Conservation (phyloP, 2,797 vertebrate genomes). For the Argentina silus region DNA sequence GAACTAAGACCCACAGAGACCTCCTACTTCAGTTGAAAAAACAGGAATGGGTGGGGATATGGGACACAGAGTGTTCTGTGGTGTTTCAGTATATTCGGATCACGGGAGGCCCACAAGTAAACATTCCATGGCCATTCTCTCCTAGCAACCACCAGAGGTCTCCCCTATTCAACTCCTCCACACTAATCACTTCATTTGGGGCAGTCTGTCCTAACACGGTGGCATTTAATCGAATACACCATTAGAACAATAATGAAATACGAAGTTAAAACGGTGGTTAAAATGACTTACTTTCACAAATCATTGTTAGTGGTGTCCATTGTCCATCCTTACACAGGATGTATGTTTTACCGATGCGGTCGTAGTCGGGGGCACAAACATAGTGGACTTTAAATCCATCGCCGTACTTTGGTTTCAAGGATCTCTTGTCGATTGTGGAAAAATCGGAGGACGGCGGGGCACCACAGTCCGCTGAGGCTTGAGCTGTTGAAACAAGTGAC, state of each 20-base stretch:
- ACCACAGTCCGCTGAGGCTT: constrained; percentile 32
- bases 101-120: neutral
- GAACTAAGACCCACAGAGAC: constrained; percentile 10
- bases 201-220: neutral
- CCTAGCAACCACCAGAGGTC: neutral
- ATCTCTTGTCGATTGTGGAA: neutral
- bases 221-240: neutral
- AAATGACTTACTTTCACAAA: constrained; percentile 68
- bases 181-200: neutral
- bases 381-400: constrained; percentile 45
- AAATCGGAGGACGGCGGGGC: constrained; percentile 31
- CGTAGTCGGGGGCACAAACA: constrained; percentile 45
- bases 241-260: neutral
- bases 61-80: neutral
- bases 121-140: neutral
- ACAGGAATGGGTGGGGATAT: neutral
- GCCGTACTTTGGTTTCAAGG: neutral
- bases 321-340: constrained; percentile 45
- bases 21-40: neutral
- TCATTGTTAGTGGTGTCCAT: constrained; percentile 62
- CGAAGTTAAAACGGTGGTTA: neutral
- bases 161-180: neutral
- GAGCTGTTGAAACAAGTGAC: constrained; percentile 31
- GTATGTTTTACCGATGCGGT: neutral
- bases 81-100: neutral